Evolutionary conservation across 30 jellyfish, hydroid and myxozoan genomes (phyloP), one percentile per base, ranked within the genome.

Genomic region (Aurelia sp.): DNA sequence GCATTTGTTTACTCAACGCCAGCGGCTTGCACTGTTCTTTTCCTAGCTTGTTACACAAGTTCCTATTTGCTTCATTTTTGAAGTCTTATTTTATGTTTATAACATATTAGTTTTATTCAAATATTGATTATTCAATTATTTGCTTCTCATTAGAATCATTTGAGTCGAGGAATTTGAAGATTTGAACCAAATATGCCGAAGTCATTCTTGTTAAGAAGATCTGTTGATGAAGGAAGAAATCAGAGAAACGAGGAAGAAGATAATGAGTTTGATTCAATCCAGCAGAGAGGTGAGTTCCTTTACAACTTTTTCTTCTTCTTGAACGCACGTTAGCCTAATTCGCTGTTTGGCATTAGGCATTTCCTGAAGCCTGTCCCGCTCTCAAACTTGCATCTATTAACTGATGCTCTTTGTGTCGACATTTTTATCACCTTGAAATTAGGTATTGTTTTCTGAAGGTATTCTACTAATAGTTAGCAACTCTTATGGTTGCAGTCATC

Each of bases 131-230:
- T 44, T 44, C 55, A 44, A 44, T 27, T 27, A 13, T 62, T 62
- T 19, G 72, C 72, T 27, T 44, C 55, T 44, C 16, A 18, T 59
- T 59, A 21, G 57, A 61, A 57, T 53, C 62, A 44, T 55, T 15
- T 12, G 21, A 66, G 82, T 59, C 18, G 76, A 21, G 65, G 47
- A 81, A 20, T 67, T 53, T 35, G 55, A 23, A 58, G 16, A 37
- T 64, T 86, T 58, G 37, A 5, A 57, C 15, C 33, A 74, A 77
- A 52, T 40, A 91, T 91, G 98, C 98, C 98, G 68, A 91, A 84
- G 74, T 84, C 98, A 19, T 91, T 91, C 79, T 71, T 91, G 48
- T 60, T 91, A 44, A 74, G 96, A 63, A 66, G 98, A 72, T 59
- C 87, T 27, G 40, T 70, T 3, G 87, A 62, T 16, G 93, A 84